phyloP scores from a whole-genome alignment of 2,888 invertebrate genomes.

The Lithodes maja region DNA sequence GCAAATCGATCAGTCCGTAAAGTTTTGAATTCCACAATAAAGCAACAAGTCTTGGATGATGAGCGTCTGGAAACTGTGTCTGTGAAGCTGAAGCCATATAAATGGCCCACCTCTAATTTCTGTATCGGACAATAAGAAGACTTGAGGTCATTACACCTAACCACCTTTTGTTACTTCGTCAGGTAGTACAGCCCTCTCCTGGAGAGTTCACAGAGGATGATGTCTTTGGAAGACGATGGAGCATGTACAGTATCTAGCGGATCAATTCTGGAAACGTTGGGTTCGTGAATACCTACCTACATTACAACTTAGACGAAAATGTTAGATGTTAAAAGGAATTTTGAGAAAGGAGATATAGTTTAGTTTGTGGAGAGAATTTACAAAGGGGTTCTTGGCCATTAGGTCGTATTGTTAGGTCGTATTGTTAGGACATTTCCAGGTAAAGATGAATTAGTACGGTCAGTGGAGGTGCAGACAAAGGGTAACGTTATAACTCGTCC shows the following conservation, averaged over 20 bases:
- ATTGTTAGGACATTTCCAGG: background rate
- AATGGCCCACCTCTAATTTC: slow-evolving; percentile 15
- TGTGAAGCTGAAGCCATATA: slow-evolving; percentile 40
- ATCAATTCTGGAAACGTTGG: slow-evolving; percentile 19
- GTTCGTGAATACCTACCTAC: background rate
- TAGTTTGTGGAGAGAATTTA: background rate
- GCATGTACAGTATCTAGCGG: background rate
- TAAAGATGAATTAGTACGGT: background rate
- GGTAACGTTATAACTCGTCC: background rate
- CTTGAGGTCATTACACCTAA: slow-evolving; percentile 41
- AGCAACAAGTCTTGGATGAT: slow-evolving; percentile 13
- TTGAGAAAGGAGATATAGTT: background rate
- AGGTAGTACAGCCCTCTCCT: background rate
- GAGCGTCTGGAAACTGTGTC: slow-evolving; percentile 27
- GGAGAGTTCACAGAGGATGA: background rate
- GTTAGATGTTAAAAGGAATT: background rate
- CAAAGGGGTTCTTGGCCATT: background rate
- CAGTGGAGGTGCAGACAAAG: background rate
- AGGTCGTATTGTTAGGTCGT: background rate
- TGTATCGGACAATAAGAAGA: background rate
- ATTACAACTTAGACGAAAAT: background rate
- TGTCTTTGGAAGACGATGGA: slow-evolving; percentile 1
- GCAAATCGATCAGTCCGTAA: slow-evolving; percentile 29
- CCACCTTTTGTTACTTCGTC: slow-evolving; percentile 8
- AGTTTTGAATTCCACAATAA: slow-evolving; percentile 16